Conservation (phyloP, 2,888 invertebrate genomes). For the Clitarchus hookeri region DNA sequence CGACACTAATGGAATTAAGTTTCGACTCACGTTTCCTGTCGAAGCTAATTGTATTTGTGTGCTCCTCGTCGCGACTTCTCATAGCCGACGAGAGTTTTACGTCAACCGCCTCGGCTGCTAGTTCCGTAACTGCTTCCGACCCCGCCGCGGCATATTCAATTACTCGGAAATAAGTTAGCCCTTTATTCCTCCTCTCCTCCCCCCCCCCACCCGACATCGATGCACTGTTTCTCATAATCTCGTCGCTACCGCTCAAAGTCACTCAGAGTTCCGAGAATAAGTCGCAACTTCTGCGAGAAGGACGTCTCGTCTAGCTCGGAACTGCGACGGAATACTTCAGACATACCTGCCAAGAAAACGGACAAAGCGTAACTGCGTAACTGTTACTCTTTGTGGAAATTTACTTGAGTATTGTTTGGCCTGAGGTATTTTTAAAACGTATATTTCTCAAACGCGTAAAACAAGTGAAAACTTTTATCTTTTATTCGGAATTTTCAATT, state of each 20-base stretch:
- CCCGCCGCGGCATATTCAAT: neutral
- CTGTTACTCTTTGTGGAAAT: too few relatives aligned
- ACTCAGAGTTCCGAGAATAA: neutral
- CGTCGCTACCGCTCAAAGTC: neutral
- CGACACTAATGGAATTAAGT: neutral
- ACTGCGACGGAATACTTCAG: too few relatives aligned
- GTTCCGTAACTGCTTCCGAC: neutral
- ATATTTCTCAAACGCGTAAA: too few relatives aligned
- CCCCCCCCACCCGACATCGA: neutral
- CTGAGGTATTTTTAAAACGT: too few relatives aligned
- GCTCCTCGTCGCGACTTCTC: neutral
- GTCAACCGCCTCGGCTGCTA: neutral
- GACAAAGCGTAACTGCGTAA: too few relatives aligned
- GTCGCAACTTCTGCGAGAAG: neutral
- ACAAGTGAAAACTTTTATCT: too few relatives aligned
- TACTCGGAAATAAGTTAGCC: neutral
- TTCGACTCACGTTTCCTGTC: slow-evolving; percentile 9
- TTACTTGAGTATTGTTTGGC: too few relatives aligned
- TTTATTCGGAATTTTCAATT: too few relatives aligned
- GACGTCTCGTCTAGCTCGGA: too few relatives aligned
- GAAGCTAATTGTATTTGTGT: neutral
- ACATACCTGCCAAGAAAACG: too few relatives aligned
- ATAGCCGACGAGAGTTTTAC: neutral
- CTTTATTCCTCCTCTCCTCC: neutral
- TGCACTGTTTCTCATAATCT: neutral